Evolutionary conservation across 2,797 vertebrate species (phyloP).

Genomic region (Harpagifer antarcticus): DNA sequence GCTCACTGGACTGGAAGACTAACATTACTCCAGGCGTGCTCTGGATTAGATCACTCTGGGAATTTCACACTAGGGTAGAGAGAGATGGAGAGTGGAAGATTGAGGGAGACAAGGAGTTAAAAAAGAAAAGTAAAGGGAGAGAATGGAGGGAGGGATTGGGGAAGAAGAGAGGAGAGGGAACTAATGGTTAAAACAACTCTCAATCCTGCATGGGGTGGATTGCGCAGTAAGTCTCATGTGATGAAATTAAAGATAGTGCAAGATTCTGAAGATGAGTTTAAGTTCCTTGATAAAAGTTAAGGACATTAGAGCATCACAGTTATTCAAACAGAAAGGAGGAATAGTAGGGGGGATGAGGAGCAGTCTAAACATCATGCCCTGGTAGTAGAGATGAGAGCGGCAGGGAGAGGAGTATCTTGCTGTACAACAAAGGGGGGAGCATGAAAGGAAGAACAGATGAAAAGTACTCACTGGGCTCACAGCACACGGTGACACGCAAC

Average conservation of each 20-base stretch:
- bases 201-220: constrained; percentile 21
- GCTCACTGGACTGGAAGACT: constrained; percentile 87
- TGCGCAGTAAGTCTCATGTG: constrained; percentile 15
- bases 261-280: not conserved
- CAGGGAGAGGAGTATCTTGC: constrained; percentile 39
- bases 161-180: constrained; percentile 16
- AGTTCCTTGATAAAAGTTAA: constrained; percentile 20
- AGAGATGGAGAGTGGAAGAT: constrained; percentile 57
- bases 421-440: constrained; percentile 46
- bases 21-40: constrained; percentile 86
- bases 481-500: constrained; percentile 85
- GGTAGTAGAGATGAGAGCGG: constrained; percentile 55
- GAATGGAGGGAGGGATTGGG: constrained; percentile 23
- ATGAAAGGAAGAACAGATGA: constrained; percentile 63
- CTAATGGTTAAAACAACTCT: constrained; percentile 31
- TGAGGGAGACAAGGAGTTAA: constrained; percentile 61
- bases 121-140: constrained; percentile 23
- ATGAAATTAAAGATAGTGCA: constrained; percentile 20
- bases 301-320: constrained; percentile 1
- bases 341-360: constrained; percentile 10
- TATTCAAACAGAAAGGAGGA: constrained; percentile 10
- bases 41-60: constrained; percentile 84
- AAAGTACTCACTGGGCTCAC: constrained; percentile 82
- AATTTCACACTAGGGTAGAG: constrained; percentile 74
- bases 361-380: constrained; percentile 39